Evolutionary conservation across 2,113 vertebrate genomes (phyloP).

Genomic region (Fulmarus glacialis): DNA sequence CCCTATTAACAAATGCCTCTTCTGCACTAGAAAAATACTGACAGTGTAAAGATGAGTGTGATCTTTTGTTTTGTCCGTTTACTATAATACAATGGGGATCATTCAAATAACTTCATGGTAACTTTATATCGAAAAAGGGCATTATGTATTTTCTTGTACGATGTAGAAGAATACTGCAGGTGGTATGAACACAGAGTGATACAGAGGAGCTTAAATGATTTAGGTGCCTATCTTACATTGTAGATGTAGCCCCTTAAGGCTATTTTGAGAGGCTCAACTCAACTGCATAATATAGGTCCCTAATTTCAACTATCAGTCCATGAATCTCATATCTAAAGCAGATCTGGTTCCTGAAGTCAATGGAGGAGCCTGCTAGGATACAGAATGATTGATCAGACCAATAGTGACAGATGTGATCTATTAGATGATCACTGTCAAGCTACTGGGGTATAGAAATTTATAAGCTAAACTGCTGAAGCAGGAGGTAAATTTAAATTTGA

Average conservation of each 20-base stretch:
- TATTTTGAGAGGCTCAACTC: not conserved
- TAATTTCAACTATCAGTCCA: not conserved
- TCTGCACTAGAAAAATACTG: slow-evolving; percentile 36
- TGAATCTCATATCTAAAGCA: not conserved
- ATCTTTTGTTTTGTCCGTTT: slow-evolving; percentile 1
- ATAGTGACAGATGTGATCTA: not conserved
- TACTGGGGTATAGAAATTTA: not conserved
- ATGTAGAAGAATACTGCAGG: not conserved
- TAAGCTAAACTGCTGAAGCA: not conserved
- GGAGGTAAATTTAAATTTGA: not conserved
- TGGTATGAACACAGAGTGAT: not conserved
- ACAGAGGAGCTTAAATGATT: not conserved
- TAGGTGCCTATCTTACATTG: not conserved
- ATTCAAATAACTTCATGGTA: not conserved
- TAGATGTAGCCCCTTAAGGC: not conserved
- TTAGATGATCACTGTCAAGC: not conserved
- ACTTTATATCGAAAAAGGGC: not conserved
- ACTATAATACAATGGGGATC: not conserved
- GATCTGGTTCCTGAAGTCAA: not conserved
- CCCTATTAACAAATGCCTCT: slow-evolving; percentile 30
- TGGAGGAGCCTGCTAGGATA: not conserved
- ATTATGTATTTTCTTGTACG: not conserved
- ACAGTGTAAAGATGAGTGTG: slow-evolving; percentile 1
- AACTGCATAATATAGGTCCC: not conserved
- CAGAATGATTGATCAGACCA: not conserved